Evolutionary conservation across 2,113 vertebrate genomes (phyloP), one percentile per base, ranked within the genome.

Genomic region (Scatophagus argus): DNA sequence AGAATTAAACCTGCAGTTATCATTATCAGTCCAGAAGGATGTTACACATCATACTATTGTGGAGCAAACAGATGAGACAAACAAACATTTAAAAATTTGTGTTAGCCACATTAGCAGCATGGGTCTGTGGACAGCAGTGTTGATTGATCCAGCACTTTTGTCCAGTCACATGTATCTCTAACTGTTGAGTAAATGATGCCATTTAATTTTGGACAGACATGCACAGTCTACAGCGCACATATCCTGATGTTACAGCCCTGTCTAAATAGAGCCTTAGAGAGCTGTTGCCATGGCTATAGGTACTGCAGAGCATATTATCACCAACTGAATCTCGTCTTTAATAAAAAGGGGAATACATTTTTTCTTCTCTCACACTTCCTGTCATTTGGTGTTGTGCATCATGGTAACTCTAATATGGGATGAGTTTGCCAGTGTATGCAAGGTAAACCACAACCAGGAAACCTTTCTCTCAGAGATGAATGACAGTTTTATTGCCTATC

Each of bases 311-410:
- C 10, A 10, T 10, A 8, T 44, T 58, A 21, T 52, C 32, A 68
- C 17, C 46, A 31, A 32, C 11, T 23, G 47, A 36, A 34, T 39
- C 23, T 69, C 19, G 4, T 34, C 44, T 46, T 46, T 10, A 62
- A 16, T 10, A 41, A 60, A 65, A 51, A 8, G 13, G 39, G 34
- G 59, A 74, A 7, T 54, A 23, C 9, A 23, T 52, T 58, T 10
- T 77, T 23, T 47, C 27, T n/a, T 46, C 32, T 36, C 3, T 67
- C 21, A 34, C 16, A 36, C 19, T 10, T 52, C 11, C 55, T 66
- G 38, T 38, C 21, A 94, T 70, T 43, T 62, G 38, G 27, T 36
- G 21, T 27, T 39, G 21, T 62, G 36, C 13, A 54, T 63, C 14
- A 41, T 68, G 59, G 5, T 34, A 36, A 69, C 47, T 85, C 41